Conservation (phyloP, 2,797 vertebrate genomes). For the Bradypodion ventrale region DNA sequence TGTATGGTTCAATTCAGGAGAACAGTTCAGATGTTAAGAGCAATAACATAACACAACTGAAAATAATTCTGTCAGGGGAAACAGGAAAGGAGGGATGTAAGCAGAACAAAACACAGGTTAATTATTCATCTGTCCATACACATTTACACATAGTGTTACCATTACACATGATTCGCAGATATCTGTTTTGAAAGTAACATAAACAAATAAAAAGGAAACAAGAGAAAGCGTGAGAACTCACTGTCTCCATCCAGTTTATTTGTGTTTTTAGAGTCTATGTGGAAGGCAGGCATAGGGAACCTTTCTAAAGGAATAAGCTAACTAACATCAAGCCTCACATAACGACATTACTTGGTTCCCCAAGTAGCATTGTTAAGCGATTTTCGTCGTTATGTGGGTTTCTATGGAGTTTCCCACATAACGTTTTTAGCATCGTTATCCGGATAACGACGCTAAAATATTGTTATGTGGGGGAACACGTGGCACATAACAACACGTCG, state of each 20-base stretch:
- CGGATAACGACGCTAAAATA: no score
- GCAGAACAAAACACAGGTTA: neutral
- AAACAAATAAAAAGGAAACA: neutral
- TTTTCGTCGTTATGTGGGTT: no score
- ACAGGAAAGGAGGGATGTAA: neutral
- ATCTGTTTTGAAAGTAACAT: neutral
- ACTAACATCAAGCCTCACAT: no score
- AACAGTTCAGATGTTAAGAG: neutral
- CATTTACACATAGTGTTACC: neutral
- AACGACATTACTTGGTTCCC: no score
- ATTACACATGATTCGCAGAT: neutral
- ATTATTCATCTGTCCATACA: neutral
- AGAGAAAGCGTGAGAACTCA: neutral
- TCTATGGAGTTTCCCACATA: no score
- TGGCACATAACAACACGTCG: no score
- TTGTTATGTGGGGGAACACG: no score
- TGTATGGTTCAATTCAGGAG: neutral
- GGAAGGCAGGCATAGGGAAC: neutral
- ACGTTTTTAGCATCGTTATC: no score
- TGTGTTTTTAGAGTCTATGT: neutral
- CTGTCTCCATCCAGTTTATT: neutral
- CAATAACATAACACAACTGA: no score
- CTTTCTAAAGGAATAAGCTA: neutral
- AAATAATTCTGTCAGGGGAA: rapidly evolving
- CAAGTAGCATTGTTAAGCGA: no score